Evolutionary conservation across 2,797 vertebrate species (phyloP), one percentile per base, ranked within the genome.

Genomic region (Tragopan temminckii): DNA sequence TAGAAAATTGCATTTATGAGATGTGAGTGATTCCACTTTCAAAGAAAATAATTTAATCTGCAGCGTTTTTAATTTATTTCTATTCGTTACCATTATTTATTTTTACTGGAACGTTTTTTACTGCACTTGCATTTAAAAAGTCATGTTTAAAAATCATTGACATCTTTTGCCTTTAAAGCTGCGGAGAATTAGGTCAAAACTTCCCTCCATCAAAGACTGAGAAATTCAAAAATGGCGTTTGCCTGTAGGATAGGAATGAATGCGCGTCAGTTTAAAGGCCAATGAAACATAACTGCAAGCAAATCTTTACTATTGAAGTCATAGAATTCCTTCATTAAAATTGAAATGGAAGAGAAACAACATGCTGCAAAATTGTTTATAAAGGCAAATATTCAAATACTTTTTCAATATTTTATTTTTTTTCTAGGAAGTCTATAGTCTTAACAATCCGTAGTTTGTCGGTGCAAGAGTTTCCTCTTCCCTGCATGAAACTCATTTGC

Each of bases 271-370:
- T 92, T 89, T 92, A 96, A 94, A 90, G 91, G 88, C 72, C 94
- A 96, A n/a, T 83, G 88, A 94, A 95, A 90, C 83, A 77, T 93
- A 77, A 81, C 93, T 96, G 66, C 76, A 71, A 95, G 91, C 82
- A 90, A 91, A 55, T 48, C 76, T 85, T 88, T 85, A 21, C 74
- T 91, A 40, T 86, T 94, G 74, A 93, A 96, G 70, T 86, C 35
- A 50, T 35, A 81, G 80, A 40, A 64, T 36, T 90, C 23, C n/a
- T 90, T 96, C 71, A 66, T 70, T 57, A 43, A 58, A 90, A 82
- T 8, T 75, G 52, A 93, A 93, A 87, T 9, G 5, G 52, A 85
- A 95, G n/a, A 52, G 59, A 95, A 58, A 57, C 27, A 91, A 91
- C 94, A 88, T 90, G 43, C 62, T 77, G 52, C 71, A 94, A 89